Conservation (phyloP, 1,140 invertebrate species). For the Rhagoletis zephyria region DNA sequence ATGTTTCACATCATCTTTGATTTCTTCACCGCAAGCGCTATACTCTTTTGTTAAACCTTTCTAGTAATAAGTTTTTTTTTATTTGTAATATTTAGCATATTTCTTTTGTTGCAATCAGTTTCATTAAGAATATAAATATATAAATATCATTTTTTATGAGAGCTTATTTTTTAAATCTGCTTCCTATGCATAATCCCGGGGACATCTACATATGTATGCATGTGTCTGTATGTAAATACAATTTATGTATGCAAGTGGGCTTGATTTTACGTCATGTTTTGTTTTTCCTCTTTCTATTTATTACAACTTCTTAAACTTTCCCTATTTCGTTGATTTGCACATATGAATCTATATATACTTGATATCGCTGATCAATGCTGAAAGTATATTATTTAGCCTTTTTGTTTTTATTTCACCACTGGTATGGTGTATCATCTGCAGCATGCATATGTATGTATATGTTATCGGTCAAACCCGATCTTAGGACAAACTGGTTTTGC, state of each 20-base stretch:
- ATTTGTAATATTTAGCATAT: too few relatives aligned
- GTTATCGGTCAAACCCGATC: not conserved
- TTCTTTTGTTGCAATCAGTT: not conserved
- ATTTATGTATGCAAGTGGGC: conserved; percentile 45
- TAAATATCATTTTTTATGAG: conserved; percentile 40
- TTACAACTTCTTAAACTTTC: conserved; percentile 2
- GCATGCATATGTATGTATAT: not conserved
- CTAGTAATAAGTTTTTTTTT: not conserved
- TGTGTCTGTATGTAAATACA: conserved; percentile 41
- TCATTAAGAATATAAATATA: conserved; percentile 52
- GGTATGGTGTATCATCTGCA: not conserved
- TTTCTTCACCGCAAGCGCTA: not conserved
- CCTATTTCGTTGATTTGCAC: conserved; percentile 47
- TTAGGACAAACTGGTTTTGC: too few relatives aligned
- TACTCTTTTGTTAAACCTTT: not conserved
- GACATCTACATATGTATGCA: conserved; percentile 1
- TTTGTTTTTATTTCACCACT: not conserved
- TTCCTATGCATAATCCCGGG: not conserved
- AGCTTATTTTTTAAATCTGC: conserved; percentile 47
- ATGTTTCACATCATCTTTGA: conserved; percentile 23
- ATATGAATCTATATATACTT: conserved; percentile 22
- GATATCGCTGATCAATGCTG: not conserved
- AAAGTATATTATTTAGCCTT: not conserved
- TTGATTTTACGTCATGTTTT: conserved; percentile 33
- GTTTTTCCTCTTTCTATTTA: not conserved